Evolutionary conservation across 2,113 vertebrate species (phyloP).

Genomic region (Paracanthobrama guichenoti): DNA sequence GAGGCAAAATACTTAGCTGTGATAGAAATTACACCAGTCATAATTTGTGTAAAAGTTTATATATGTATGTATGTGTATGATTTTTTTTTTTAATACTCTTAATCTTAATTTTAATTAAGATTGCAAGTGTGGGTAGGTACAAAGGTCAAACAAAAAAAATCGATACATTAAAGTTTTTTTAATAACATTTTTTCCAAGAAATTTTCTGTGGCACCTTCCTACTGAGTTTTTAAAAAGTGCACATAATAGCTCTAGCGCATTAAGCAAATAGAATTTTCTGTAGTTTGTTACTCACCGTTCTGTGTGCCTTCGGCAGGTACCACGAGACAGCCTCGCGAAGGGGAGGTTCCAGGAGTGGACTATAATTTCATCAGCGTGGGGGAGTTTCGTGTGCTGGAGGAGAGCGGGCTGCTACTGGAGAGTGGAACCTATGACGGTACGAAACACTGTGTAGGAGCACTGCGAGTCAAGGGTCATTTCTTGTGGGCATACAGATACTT

Average conservation of each 20-base stretch:
- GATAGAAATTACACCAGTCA: no score
- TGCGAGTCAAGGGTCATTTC: conserved; percentile 5
- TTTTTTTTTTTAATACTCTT: no score
- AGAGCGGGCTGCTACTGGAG: conserved; percentile 93
- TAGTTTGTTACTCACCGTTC: not conserved
- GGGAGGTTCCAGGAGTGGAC: conserved; percentile 96
- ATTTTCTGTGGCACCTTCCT: not conserved
- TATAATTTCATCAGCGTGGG: conserved; percentile 98
- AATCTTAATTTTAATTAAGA: no score
- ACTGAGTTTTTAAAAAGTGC: not conserved
- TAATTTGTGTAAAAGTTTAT: no score
- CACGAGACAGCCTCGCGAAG: conserved; percentile 95
- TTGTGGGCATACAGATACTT: conserved; percentile 33
- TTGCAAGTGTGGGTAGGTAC: not conserved
- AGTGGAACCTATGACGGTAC: conserved; percentile 97
- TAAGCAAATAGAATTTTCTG: not conserved
- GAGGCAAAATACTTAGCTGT: no score
- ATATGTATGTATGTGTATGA: no score
- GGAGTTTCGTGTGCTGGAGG: conserved; percentile 93
- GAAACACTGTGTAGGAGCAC: conserved; percentile 37
- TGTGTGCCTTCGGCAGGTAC: conserved; percentile 82
- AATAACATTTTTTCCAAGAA: not conserved
- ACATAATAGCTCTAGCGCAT: not conserved
- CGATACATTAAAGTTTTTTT: not conserved
- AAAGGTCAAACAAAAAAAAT: not conserved